Evolutionary conservation across 2,797 vertebrate genomes (phyloP), one percentile per base, ranked within the genome.

Genomic region (Halcyon smyrnensis): DNA sequence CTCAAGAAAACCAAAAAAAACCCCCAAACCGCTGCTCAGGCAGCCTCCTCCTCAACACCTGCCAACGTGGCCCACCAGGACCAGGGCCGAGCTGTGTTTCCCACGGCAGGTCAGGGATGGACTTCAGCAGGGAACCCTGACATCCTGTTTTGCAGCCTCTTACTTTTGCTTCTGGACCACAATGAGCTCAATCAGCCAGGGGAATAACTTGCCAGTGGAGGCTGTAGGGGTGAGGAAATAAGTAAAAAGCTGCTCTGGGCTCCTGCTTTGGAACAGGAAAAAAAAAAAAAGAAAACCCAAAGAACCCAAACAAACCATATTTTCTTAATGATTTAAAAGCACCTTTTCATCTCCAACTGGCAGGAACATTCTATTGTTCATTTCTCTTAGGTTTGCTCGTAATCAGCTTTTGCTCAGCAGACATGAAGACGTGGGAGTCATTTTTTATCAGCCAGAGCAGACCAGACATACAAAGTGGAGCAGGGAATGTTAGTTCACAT

Each of bases 131-230:
- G 73, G 76, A 94, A 46, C 65, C 78, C 92, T 93, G 92, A 74
- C 92, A 89, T 91, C 84, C 65, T 84, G 87, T 85, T 94, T 85
- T 95, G 50, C 79, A 95, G 41, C 24, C 80, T 93, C 32, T 56
- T 76, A 15, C 57, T 93, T 83, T 95, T 0, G 1, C 76, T 86
- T 62, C 69, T 91, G 28, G 34, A 73, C 82, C 74, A 65, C 17
- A 28, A 45, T 1, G 25, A 71, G n/a, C 27, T 86, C 82, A 85
- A 54, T 86, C 89, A 93, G 91, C 54, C 11, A 1, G 48, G 45
- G 54, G 39, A 88, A 43, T 74, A 73, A 86, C 30, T 85, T 89
- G 76, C 76, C 83, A 79, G 9, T 41, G 74, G 45, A 86, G 59
- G 43, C 69, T 79, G 51, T 65, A 85, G 73, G 43, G n/a, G 28